Evolutionary conservation across 2,888 invertebrate genomes (phyloP).

Genomic region (Amiota minor): DNA sequence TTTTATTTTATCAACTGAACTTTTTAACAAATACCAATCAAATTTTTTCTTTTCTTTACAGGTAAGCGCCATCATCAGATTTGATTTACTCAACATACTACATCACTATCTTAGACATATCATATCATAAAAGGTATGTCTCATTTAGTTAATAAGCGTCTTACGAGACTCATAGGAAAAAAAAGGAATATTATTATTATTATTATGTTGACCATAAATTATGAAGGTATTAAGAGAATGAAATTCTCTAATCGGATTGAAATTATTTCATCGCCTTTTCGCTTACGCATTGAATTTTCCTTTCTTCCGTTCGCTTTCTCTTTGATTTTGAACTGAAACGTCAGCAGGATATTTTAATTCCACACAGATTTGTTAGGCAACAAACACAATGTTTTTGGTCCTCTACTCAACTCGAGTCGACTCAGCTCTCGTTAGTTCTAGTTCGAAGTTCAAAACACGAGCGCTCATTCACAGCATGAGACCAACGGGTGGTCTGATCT

Average conservation of each 20-base stretch:
- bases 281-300: background rate
- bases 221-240: slow-evolving; percentile 39
- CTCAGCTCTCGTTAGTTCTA: slow-evolving; percentile 37
- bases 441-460: slow-evolving; percentile 46
- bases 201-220: slow-evolving; percentile 59
- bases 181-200: background rate
- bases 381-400: slow-evolving; percentile 13
- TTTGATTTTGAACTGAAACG: slow-evolving; percentile 31
- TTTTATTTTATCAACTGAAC: background rate
- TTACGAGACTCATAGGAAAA: background rate
- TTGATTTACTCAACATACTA: background rate
- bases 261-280: slow-evolving; percentile 29
- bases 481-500: slow-evolving; percentile 57
- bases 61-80: slow-evolving; percentile 19
- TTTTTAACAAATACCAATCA: background rate
- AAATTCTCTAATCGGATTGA: slow-evolving; percentile 59
- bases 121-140: background rate
- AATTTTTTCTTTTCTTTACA: slow-evolving; percentile 13
- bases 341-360: slow-evolving; percentile 63
- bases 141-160: background rate
- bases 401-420: slow-evolving; percentile 13
- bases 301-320: background rate
- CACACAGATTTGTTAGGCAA: slow-evolving; percentile 27
- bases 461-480: slow-evolving; percentile 53
- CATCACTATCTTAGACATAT: background rate